phyloP scores from a whole-genome alignment of 2,113 vertebrate genomes.

The Carettochelys insculpta region DNA sequence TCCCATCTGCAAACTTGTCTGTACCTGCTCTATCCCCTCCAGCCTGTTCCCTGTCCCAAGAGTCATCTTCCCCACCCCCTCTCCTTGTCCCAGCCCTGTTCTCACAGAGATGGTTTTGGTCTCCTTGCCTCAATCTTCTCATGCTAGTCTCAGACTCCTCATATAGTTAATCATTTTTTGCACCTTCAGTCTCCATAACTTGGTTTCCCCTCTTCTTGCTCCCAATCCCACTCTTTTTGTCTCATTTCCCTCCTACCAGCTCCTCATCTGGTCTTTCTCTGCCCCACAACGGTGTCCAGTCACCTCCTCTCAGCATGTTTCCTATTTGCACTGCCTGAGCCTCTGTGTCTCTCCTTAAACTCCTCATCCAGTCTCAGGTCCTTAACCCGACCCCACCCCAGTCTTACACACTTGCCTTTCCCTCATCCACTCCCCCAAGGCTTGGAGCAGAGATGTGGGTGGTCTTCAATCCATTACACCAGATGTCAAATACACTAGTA shows the following conservation, averaged over 20 bases:
- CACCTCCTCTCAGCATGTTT: background rate
- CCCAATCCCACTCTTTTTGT: background rate
- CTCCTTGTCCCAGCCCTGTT: background rate
- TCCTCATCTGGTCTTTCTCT: background rate
- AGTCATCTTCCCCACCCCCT: background rate
- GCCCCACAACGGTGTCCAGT: background rate
- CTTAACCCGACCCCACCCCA: too few species aligned
- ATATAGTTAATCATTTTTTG: background rate
- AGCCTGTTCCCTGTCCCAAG: background rate
- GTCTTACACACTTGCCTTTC: background rate
- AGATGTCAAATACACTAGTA: background rate
- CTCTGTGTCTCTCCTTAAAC: background rate
- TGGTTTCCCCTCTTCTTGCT: background rate
- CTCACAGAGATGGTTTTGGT: background rate
- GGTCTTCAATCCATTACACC: background rate
- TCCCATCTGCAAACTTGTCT: background rate
- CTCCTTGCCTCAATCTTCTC: background rate
- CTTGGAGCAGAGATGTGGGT: background rate
- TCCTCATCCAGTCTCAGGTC: background rate
- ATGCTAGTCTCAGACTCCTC: background rate
- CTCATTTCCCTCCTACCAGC: background rate
- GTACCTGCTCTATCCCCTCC: background rate
- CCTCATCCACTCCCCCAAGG: background rate
- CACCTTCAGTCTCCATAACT: background rate
- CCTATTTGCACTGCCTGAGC: background rate